Conservation (phyloP, 2,113 vertebrate genomes). For the crab-eating macaque (Macaca fascicularis) region T2T-MFA8v1.1 NC_088375.1:156570001-156570500, state of each 20-base stretch:
- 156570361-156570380: not conserved
- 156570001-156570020: not conserved
- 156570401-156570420: not conserved
- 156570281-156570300: not conserved
- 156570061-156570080: not conserved
- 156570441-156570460: not conserved
- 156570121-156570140: not conserved
- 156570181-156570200: not conserved
- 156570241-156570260: not conserved
- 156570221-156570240: not conserved
- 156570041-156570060: not conserved
- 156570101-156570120: not conserved
- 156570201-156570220: not conserved
- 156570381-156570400: not conserved
- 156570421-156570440: not conserved
- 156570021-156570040: not conserved
- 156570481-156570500: not conserved
- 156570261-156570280: not conserved
- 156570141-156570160: not conserved
- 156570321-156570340: not conserved
- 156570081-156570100: not conserved
- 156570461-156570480: not conserved
- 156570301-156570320: not conserved
- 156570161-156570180: not conserved
- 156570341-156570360: not conserved